A percentile compares a stretch with the other conserved stretches of the same genome.
phyloP scores from a whole-genome alignment of 2,113 vertebrate genomes.

The Caretta caretta region DNA sequence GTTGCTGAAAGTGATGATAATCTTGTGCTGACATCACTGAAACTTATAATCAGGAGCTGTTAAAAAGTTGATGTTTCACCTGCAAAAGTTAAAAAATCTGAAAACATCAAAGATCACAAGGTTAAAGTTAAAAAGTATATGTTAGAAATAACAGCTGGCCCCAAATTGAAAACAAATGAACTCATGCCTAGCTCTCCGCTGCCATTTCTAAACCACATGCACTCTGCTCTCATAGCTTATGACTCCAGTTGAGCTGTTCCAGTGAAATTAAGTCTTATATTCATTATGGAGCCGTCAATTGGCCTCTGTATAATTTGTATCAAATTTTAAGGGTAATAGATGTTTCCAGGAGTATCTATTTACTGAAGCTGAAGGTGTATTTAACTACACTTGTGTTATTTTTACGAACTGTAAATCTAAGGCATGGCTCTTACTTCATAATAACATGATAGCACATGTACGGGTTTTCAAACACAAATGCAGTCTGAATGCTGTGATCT shows the following conservation, averaged over 20 bases:
- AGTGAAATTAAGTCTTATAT: constrained; percentile 59
- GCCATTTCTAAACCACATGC: constrained; percentile 56
- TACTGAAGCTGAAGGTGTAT: background rate
- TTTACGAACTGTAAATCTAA: constrained; percentile 9
- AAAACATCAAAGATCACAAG: constrained; percentile 69
- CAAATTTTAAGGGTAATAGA: constrained; percentile 64
- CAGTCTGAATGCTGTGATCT: constrained; percentile 25
- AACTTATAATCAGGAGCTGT: constrained; percentile 36
- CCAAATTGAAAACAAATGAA: constrained; percentile 73
- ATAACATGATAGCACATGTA: background rate
- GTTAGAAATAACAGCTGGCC: constrained; percentile 68
- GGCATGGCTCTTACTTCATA: constrained; percentile 7
- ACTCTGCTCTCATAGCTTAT: constrained; percentile 37
- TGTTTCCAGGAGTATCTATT: background rate
- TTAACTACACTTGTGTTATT: background rate
- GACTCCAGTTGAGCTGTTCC: constrained; percentile 32
- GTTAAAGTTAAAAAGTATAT: constrained; percentile 46
- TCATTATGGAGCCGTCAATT: constrained; percentile 40
- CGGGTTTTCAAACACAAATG: constrained; percentile 12
- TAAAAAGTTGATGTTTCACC: constrained; percentile 39
- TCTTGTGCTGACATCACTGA: constrained; percentile 43
- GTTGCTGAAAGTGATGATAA: constrained; percentile 40
- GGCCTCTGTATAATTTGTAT: constrained; percentile 48
- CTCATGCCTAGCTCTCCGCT: constrained; percentile 58
- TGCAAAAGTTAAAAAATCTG: constrained; percentile 35